Evolutionary conservation across 2,888 invertebrate species (phyloP).

Genomic region (Chesias legatella): DNA sequence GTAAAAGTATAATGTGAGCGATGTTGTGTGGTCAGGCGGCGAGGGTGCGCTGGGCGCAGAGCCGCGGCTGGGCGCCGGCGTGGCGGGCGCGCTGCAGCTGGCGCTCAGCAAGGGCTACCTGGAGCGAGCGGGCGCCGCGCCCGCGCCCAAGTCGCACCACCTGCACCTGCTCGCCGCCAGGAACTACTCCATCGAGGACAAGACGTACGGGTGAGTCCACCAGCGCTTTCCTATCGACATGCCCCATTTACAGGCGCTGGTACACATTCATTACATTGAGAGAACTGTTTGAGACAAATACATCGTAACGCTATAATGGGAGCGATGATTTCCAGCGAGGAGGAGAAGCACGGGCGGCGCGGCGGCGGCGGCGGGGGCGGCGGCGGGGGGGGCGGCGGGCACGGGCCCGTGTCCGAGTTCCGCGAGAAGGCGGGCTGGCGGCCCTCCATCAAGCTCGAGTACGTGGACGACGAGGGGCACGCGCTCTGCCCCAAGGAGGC

Average conservation of each 20-base stretch:
- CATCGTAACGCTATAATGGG: no score
- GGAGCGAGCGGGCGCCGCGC: conserved; percentile 88
- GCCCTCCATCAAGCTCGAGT: conserved; percentile 97
- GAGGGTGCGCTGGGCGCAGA: conserved; percentile 90
- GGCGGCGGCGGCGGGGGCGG: conserved; percentile 82
- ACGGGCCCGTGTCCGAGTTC: conserved; percentile 94
- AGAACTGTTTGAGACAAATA: no score
- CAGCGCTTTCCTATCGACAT: no score
- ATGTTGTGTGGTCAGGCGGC: conserved; percentile 38
- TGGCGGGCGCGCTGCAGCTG: conserved; percentile 93
- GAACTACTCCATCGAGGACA: conserved; percentile 51
- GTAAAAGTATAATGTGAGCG: not conserved
- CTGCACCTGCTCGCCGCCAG: conserved; percentile 39
- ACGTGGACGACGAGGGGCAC: conserved; percentile 97
- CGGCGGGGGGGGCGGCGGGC: conserved; percentile 83
- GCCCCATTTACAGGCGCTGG: no score
- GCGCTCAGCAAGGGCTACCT: conserved; percentile 97
- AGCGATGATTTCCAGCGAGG: conserved; percentile 85
- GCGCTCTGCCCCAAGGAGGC: conserved; percentile 97
- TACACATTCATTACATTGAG: no score
- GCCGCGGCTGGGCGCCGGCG: conserved; percentile 94
- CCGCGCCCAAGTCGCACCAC: conserved; percentile 70
- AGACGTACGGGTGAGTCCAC: conserved; percentile 46
- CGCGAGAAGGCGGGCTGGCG: conserved; percentile 94
- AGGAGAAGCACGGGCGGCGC: conserved; percentile 87